Base-by-base conservation (phyloP, 2,888 invertebrate species). In the Patella pellucida region DNA sequence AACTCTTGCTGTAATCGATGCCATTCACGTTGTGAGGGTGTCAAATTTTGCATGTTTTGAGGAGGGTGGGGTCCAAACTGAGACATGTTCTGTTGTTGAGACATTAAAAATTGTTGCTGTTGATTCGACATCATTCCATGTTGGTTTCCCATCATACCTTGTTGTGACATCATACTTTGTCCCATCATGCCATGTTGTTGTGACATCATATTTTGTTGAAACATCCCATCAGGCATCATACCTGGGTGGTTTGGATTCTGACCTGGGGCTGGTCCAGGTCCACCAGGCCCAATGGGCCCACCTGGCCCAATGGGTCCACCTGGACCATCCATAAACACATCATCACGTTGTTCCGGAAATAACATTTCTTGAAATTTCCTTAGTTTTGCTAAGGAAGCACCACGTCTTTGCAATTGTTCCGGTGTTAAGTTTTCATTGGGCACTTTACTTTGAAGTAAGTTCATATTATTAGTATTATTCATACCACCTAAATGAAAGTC, bases 351-450 rank as follows among this genome's bases (percentile, higher is more conserved):
- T 74, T 97, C 97, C 0, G 96, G 96, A 92, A 97, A 97, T 75
- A 98, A 92, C 93, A 97, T 95, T 52, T 72, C 76, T 86, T 97
- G 96, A 94, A 98, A 96, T 92, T 97, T 97, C 80, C 95, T 92
- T 80, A 98, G 93, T 78, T 95, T 96, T 7, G 97, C 97, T 72
- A 98, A 92, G 87, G 97, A 96, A 88, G 96, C 96, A 91, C 97
- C 97, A 78, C 98, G 94, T 90, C 97, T 96, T 81, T 97, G 96
- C 75, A 97, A 94, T 91, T 98, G 98, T 90, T 98, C 97, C 54
- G 98, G 97, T 74, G 98, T 98, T 85, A 98, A 92, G 92, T 97
- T 97, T 92, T 98, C 98, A 92, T 91, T 88, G 11, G 90, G 89
- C 68, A 89, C 89, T 85, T 89, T 89, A 78, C 83, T 89, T 73